Evolutionary conservation across 2,797 vertebrate genomes (phyloP).

Genomic region (Acanthis flammea): DNA sequence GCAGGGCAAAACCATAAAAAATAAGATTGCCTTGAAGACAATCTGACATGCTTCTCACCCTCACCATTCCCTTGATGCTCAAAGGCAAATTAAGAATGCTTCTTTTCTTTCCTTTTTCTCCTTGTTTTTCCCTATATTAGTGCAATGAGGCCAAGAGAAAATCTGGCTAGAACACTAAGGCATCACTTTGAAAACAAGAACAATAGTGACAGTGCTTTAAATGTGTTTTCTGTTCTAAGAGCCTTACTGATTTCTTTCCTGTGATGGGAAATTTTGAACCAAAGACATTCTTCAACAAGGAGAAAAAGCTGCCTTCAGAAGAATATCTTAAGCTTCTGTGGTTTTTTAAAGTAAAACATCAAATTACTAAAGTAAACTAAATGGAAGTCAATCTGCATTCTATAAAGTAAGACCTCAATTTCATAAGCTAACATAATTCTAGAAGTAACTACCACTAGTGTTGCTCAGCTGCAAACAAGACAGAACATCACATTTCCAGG

Average conservation of each 20-base stretch:
- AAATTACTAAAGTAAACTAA: constrained; percentile 32
- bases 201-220: not conserved
- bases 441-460: constrained; percentile 23
- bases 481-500: constrained; percentile 12
- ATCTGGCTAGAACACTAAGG: not conserved
- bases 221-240: not conserved
- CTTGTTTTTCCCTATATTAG: not conserved
- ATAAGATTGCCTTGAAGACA: not conserved
- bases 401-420: not conserved
- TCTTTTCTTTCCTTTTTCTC: not conserved
- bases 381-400: constrained; percentile 8
- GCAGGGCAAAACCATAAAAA: not conserved
- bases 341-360: not conserved
- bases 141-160: not conserved
- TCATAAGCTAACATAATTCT: constrained; percentile 11
- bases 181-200: not conserved
- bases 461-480: constrained; percentile 50
- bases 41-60: not conserved
- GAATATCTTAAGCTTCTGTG: not conserved
- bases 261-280: not conserved
- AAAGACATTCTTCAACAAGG: not conserved
- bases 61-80: not conserved
- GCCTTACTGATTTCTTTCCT: not conserved
- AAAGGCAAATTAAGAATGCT: not conserved
- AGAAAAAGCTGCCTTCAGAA: not conserved